Evolutionary conservation across 2,888 invertebrate species (phyloP), one percentile per base, ranked within the genome.

Genomic region (Lissocephala sabroskyi): DNA sequence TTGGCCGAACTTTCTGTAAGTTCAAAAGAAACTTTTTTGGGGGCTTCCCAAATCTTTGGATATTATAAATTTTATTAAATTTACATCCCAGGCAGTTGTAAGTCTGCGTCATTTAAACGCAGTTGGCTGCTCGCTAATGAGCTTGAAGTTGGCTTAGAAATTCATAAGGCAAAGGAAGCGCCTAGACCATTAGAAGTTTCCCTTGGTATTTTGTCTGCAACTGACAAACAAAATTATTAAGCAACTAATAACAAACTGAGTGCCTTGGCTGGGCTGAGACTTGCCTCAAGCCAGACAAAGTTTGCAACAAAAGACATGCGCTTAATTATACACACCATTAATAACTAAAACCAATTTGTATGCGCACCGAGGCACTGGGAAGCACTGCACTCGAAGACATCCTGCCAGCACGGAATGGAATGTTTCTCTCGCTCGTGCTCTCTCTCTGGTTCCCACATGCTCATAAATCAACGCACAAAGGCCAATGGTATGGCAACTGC

Each of bases 281-380:
- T 5, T 23, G 23, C 23, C 7, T 5, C 7, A 23, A 23, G 23
- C 23, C 13, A 71, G 68, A 67, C 68, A 68, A 71, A 75, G 68
- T 68, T 75, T 74, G 56, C 52, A 73, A 68, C 67, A 75, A 68
- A 71, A 75, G 68, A 59, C 64, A 57, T 52, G 48, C 62, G 76
- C 68, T 68, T 68, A 68, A 68, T 75, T 68, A 68, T 68, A 68
- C 68, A 68, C 67, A 67, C 68, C 68, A 68, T 68, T 75, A 68
- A 68, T 68, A 68, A 68, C 76, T 68, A 68, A 68, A 68, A 68
- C 68, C 68, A 68, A 68, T 68, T 68, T 68, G 68, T 68, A 68
- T 75, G 76, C 56, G 57, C 73, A 59, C 59, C 66, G 59, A 59
- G 65, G 58, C 47, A 56, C 52, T 56, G 39, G 35, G 32, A 33